Base-by-base conservation (phyloP, 2,113 vertebrate species). In the crab-eating macaque (Macaca fascicularis) region DNA sequence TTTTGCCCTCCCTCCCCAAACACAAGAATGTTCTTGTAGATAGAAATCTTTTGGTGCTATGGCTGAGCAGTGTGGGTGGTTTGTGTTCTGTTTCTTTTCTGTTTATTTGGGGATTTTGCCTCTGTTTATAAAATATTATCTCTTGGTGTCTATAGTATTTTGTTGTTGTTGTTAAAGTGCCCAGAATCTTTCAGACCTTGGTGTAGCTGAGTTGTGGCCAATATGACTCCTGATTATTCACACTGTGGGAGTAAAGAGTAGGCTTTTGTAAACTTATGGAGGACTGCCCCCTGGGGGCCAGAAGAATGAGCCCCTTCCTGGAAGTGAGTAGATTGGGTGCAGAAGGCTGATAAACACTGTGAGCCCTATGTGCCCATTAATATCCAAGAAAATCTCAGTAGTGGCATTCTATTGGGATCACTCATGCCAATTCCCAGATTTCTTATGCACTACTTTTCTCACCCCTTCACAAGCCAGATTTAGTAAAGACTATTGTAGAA, bases 101-200 rank as follows among this genome's bases (percentile, higher is more conserved):
- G 27, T 96, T 81, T 97, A 5, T 93, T 87, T 93, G 59, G 55
- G 38, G n/a, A 87, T 72, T 96, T 88, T 83, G 57, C 57, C 87
- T 86, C 48, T 90, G 40, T 87, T 95, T 95, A 93, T 95, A 92
- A 96, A 92, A 97, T 85, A 95, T 38, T 88, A 69, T 91, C 70
- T 94, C 48, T 76, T 32, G 0, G 48, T 81, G 38, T 80, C 76
- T 95, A 30, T 55, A 94, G 70, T 85, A 57, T 93, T 94, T 96
- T 94, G 52, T 67, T 93, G 81, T 86, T 86, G 48, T 59, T 88
- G 90, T 90, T 81, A 40, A 81, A 80, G 86, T 81, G 86, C 69
- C 94, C 94, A 86, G 95, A 92, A 93, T 95, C 82, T 97, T 96
- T 97, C 97, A 95, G 76, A 90, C 9, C 19, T 97, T 30, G 6